phyloP scores from a whole-genome alignment of 1,140 invertebrate species.

The Drosophila asahinai region DNA sequence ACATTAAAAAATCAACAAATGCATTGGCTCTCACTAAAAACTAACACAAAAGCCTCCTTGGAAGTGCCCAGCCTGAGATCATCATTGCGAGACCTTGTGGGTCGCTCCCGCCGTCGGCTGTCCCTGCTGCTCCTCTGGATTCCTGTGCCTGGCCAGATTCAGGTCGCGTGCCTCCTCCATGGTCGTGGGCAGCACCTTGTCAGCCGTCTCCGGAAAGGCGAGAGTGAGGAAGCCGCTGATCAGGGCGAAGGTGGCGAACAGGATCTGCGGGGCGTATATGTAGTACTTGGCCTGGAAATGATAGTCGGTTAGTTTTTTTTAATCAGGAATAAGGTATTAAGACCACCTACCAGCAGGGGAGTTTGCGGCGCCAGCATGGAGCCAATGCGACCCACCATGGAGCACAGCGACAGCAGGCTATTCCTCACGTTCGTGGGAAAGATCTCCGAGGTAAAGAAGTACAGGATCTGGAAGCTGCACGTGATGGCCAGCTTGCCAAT shows the following conservation, averaged over 20 bases:
- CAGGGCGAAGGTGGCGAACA: slow-evolving; percentile 89
- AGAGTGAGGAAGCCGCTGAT: slow-evolving; percentile 87
- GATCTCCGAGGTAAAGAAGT: slow-evolving; percentile 90
- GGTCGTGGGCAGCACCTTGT: slow-evolving; percentile 88
- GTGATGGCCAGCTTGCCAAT: slow-evolving; percentile 91
- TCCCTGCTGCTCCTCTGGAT: background rate
- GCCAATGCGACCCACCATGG: slow-evolving; percentile 89
- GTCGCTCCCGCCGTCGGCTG: slow-evolving; percentile 3
- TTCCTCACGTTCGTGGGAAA: slow-evolving; percentile 90
- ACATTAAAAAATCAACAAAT: slow-evolving; percentile 45
- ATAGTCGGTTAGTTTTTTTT: background rate
- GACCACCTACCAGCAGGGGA: slow-evolving; percentile 83
- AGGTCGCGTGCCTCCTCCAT: slow-evolving; percentile 87
- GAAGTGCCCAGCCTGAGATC: background rate
- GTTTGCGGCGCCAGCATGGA: slow-evolving; percentile 89
- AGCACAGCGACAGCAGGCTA: slow-evolving; percentile 88
- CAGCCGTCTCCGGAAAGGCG: slow-evolving; percentile 89
- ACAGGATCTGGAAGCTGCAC: slow-evolving; percentile 89
- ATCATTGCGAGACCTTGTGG: slow-evolving; percentile 13
- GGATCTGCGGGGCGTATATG: slow-evolving; percentile 88
- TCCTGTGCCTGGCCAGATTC: slow-evolving; percentile 34
- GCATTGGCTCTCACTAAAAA: slow-evolving; percentile 12
- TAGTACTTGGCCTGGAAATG: slow-evolving; percentile 72
- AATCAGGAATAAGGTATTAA: background rate
- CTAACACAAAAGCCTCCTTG: slow-evolving; percentile 22